Conservation (phyloP, 2,113 vertebrate genomes). For the Pelecanus crispus region DNA sequence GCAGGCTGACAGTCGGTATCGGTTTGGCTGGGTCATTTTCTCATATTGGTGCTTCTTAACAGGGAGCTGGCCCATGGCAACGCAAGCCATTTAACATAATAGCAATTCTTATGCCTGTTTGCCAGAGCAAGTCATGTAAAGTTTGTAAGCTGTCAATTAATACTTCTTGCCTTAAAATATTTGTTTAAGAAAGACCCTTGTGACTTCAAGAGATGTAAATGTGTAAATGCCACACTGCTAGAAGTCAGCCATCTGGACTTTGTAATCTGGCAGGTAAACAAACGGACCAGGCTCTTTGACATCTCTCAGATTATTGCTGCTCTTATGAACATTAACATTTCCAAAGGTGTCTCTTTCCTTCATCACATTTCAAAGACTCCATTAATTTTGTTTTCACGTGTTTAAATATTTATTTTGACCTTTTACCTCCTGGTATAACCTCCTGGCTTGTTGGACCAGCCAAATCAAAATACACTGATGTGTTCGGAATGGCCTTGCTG, state of each 20-base stretch:
- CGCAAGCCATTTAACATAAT: background rate
- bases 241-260: constrained; percentile 37
- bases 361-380: constrained; percentile 32
- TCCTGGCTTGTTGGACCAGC: background rate
- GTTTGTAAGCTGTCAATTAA: background rate
- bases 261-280: constrained; percentile 44
- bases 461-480: constrained; percentile 4
- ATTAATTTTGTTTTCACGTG: constrained; percentile 37
- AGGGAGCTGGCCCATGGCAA: background rate
- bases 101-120: background rate
- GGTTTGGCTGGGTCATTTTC: background rate
- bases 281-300: background rate
- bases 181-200: background rate
- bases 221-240: background rate
- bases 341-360: constrained; percentile 46
- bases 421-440: constrained; percentile 26
- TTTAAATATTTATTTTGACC: constrained; percentile 67
- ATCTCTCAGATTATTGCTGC: constrained; percentile 35
- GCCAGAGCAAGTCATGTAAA: background rate
- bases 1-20: background rate
- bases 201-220: background rate
- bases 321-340: constrained; percentile 42
- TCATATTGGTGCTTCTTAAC: background rate
- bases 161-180: constrained; percentile 13
- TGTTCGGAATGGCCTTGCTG: background rate